Evolutionary conservation across 2,113 vertebrate genomes (phyloP), one percentile per base, ranked within the genome.

Genomic region (Lepisosteus oculatus): DNA sequence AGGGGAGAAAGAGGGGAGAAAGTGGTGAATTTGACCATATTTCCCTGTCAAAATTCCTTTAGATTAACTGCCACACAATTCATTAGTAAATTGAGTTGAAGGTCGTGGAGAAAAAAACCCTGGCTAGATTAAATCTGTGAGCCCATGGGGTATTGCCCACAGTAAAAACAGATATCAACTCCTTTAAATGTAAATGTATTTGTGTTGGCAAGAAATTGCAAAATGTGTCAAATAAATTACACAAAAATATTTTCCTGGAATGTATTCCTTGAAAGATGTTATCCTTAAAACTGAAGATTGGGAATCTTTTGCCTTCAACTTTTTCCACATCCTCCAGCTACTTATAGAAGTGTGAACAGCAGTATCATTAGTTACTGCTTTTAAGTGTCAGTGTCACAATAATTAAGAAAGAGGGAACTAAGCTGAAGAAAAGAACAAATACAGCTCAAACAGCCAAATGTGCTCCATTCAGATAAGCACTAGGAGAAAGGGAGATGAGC

Each of bases 31-130:
- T 51, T 51, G 5, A 51, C 9, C 9, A 6, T 51, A 51, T 9
- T 51, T 9, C 47, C 47, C 9, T 51, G 47, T 1, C 47, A 51
- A 5, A 51, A 51, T 51, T 51, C 5, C n/a, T 59, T 15, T 59
- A 59, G 57, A 59, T 59, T 59, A 59, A 59, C 57, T 59, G 57
- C 57, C 57, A n/a, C 12, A n/a, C 57, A 59, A 59, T 59, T 7
- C 57, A 59, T 59, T 14, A 7, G 4, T 13, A 59, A 59, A 59
- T 59, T 59, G 57, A 15, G 47, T 51, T 51, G 47, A 51, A 51
- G 9, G 5, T 51, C 57, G 2, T 15, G n/a, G 57, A 59, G 57
- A 13, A 59, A 59, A 6, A 59, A 59, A 29, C 9, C 9, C 13
- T n/a, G 12, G 12, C 57, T 59, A 3, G 5, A 13, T 59, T 6